Percentiles rank a stretch among this genome's conserved stretches.
phyloP scores from a whole-genome alignment of 2,113 vertebrate genomes.

The Forbesichthys papilliferus region DNA sequence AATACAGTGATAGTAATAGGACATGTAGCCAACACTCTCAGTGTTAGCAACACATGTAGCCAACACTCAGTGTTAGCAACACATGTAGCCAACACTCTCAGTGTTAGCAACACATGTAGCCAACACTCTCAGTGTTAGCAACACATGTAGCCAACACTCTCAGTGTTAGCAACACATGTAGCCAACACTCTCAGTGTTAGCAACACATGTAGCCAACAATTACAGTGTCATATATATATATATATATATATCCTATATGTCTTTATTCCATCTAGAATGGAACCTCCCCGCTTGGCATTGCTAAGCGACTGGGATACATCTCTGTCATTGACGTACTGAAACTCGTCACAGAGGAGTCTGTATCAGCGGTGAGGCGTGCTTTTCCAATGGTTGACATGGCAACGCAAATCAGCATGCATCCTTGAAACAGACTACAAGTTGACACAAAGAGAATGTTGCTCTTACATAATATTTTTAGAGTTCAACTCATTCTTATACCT shows the following conservation, averaged over 20 bases:
- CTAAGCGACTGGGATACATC: slow-evolving; percentile 94
- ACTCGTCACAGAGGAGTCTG: slow-evolving; percentile 88
- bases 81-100: too few species aligned
- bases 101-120: too few species aligned
- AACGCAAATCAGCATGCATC: slow-evolving; percentile 5
- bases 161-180: too few species aligned
- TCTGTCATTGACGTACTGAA: slow-evolving; percentile 97
- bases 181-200: too few species aligned
- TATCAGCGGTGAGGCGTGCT: slow-evolving; percentile 77
- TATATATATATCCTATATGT: slow-evolving; percentile 7
- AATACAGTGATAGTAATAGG: too few species aligned
- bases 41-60: too few species aligned
- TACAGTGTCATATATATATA: background rate
- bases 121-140: too few species aligned
- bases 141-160: too few species aligned
- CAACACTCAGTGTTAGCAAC: too few species aligned
- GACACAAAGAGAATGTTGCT: slow-evolving; percentile 15
- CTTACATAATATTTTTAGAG: background rate
- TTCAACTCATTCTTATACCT: slow-evolving; percentile 18
- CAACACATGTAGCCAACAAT: too few species aligned
- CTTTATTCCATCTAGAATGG: slow-evolving; percentile 80
- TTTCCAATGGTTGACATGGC: slow-evolving; percentile 25
- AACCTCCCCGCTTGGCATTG: slow-evolving; percentile 93
- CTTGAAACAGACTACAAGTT: slow-evolving; percentile 10
- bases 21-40: too few species aligned